phyloP scores from a whole-genome alignment of 2,888 invertebrate genomes.

The Drosophila barbarae region DNA sequence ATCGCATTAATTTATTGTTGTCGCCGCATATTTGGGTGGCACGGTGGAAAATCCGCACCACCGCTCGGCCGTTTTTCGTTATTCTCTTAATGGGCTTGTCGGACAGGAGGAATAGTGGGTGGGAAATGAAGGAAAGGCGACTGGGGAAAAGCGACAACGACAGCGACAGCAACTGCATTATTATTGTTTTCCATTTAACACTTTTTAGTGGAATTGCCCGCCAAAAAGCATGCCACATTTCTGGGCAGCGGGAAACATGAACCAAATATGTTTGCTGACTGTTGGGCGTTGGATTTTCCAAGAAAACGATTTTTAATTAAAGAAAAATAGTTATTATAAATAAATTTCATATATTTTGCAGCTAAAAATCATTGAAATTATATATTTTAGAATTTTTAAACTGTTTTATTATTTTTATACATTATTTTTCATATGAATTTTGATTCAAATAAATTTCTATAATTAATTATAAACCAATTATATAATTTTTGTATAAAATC shows the following conservation, averaged over 20 bases:
- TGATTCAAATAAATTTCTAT: not conserved
- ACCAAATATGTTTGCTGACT: not conserved
- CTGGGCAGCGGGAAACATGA: not conserved
- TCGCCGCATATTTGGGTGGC: slow-evolving; percentile 68
- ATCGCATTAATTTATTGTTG: slow-evolving; percentile 79
- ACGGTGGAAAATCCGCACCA: slow-evolving; percentile 51
- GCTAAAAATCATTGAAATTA: not conserved
- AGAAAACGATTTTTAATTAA: not conserved
- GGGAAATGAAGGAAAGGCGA: not conserved
- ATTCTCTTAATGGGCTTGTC: slow-evolving; percentile 69
- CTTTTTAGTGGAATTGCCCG: slow-evolving; percentile 43
- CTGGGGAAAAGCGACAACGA: slow-evolving; percentile 12
- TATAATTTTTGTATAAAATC: not conserved
- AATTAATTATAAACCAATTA: not conserved
- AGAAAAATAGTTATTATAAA: not conserved
- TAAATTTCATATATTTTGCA: no score
- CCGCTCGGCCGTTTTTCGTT: slow-evolving; percentile 30
- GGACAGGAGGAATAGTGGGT: slow-evolving; percentile 1
- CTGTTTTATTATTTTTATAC: not conserved
- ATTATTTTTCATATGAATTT: not conserved
- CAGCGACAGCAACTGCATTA: slow-evolving; percentile 39
- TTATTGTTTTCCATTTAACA: slow-evolving; percentile 71
- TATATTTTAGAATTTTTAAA: not conserved
- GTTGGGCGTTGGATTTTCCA: not conserved
- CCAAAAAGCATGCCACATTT: slow-evolving; percentile 29